These are phyloP conservation scores for Pinctada fucata DNA, from an alignment of 2,888 invertebrate genomes.

Conservation along the genomic window DNA sequence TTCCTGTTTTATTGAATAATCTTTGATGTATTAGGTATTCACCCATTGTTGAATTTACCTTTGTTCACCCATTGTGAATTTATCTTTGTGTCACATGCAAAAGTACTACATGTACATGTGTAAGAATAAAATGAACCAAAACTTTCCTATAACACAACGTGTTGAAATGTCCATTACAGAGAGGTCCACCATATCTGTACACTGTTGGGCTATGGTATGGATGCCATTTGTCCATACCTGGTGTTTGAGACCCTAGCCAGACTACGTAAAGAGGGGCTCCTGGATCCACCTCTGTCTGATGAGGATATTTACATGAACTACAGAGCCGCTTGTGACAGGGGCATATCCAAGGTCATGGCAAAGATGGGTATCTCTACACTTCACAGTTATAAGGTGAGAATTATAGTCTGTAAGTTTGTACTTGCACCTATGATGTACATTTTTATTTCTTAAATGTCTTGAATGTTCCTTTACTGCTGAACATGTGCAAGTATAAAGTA, in stretches of 20 bases:
- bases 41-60: too few relatives aligned
- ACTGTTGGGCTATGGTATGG: slow-evolving; percentile 96
- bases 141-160: too few relatives aligned
- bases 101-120: too few relatives aligned
- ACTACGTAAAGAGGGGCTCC: slow-evolving; percentile 89
- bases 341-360: slow-evolving; percentile 95
- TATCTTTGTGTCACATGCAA: too few relatives aligned
- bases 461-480: not conserved
- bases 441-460: not conserved
- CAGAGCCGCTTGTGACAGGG: slow-evolving; percentile 92
- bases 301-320: slow-evolving; percentile 88
- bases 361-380: slow-evolving; percentile 99
- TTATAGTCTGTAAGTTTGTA: not conserved
- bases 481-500: too few relatives aligned
- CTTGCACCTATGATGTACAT: not conserved
- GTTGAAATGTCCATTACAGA: slow-evolving; percentile 66
- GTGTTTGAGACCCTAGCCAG: slow-evolving; percentile 95
- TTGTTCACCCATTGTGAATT: too few relatives aligned
- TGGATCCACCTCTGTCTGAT: slow-evolving; percentile 87
- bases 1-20: too few relatives aligned
- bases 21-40: too few relatives aligned
- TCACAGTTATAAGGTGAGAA: slow-evolving; percentile 91
- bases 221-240: slow-evolving; percentile 97
- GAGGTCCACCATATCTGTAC: slow-evolving; percentile 97
- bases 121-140: too few relatives aligned